Evolutionary conservation across 2,888 invertebrate species (phyloP).

Genomic region (Lochmaea capreae): DNA sequence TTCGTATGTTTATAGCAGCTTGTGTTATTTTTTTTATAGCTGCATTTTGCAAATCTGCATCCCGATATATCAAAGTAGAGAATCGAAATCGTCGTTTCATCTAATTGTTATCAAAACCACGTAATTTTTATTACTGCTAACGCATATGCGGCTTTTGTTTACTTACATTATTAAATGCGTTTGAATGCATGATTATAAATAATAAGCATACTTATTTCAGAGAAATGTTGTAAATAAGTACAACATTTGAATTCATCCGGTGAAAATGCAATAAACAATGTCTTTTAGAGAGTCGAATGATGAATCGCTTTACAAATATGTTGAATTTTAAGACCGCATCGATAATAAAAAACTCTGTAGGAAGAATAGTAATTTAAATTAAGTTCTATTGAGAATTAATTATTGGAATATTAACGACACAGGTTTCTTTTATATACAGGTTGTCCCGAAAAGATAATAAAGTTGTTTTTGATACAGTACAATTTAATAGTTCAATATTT

Average conservation of each 20-base stretch:
- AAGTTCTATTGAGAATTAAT: background rate
- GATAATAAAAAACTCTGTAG: slow-evolving; percentile 6
- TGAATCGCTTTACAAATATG: slow-evolving; percentile 20
- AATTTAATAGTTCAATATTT: no score
- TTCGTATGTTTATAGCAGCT: background rate
- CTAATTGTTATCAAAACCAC: slow-evolving; percentile 42
- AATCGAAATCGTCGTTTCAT: slow-evolving; percentile 26
- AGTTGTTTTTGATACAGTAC: no score
- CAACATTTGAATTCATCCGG: slow-evolving; percentile 37
- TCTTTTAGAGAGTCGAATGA: slow-evolving; percentile 19
- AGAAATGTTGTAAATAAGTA: slow-evolving; percentile 46
- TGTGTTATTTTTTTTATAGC: background rate
- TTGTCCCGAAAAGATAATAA: background rate
- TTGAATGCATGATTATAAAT: slow-evolving; percentile 44
- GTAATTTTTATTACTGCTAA: slow-evolving; percentile 47
- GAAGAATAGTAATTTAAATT: slow-evolving; percentile 17
- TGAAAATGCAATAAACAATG: slow-evolving; percentile 23
- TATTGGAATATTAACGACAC: background rate
- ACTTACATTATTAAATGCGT: slow-evolving; percentile 43
- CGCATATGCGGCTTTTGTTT: slow-evolving; percentile 45
- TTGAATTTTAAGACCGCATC: slow-evolving; percentile 15
- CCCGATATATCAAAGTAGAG: background rate
- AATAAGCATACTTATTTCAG: slow-evolving; percentile 36
- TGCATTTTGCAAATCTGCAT: no score
- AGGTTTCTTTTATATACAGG: background rate